A percentile compares a stretch with the other conserved stretches of the same genome.
These are phyloP conservation scores for Hemiscyllium ocellatum DNA, from an alignment of 2,113 vertebrate species.

Conservation along the genomic window DNA sequence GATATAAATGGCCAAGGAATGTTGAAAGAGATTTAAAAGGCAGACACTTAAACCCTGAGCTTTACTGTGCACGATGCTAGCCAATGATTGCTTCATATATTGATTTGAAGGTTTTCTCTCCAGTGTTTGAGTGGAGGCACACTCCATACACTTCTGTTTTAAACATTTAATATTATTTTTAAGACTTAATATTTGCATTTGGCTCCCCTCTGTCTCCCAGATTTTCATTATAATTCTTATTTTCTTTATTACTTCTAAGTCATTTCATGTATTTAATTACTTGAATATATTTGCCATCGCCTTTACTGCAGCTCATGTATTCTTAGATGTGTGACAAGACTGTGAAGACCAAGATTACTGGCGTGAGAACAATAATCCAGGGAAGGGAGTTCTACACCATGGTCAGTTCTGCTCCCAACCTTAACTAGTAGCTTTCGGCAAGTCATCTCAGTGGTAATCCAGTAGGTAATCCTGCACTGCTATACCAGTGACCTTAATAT, in stretches of 20 bases:
- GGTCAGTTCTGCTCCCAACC: too few species aligned
- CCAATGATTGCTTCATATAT: neutral
- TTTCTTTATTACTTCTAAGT: neutral
- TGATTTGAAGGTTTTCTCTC: conserved; percentile 1
- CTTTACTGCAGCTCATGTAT: neutral
- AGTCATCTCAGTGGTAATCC: too few species aligned
- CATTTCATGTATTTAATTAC: neutral
- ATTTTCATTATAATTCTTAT: neutral
- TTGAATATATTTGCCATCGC: neutral
- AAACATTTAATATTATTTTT: neutral
- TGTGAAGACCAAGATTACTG: neutral
- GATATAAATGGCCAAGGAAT: neutral
- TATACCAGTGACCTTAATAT: too few species aligned
- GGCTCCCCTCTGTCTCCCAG: neutral
- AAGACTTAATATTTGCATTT: neutral
- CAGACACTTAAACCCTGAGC: neutral
- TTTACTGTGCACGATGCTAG: neutral
- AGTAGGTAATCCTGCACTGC: too few species aligned
- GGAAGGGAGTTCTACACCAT: too few species aligned
- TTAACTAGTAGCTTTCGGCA: too few species aligned
- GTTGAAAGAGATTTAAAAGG: conserved; percentile 18
- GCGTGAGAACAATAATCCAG: too few species aligned
- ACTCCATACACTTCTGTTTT: too few species aligned
- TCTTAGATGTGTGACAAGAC: neutral
- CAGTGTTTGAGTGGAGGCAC: neutral